Percentiles rank a stretch among this genome's conserved stretches.
These are phyloP conservation scores for Nemotelus nigrinus DNA, from an alignment of 2,888 invertebrate species.

Conservation along the genomic window DNA sequence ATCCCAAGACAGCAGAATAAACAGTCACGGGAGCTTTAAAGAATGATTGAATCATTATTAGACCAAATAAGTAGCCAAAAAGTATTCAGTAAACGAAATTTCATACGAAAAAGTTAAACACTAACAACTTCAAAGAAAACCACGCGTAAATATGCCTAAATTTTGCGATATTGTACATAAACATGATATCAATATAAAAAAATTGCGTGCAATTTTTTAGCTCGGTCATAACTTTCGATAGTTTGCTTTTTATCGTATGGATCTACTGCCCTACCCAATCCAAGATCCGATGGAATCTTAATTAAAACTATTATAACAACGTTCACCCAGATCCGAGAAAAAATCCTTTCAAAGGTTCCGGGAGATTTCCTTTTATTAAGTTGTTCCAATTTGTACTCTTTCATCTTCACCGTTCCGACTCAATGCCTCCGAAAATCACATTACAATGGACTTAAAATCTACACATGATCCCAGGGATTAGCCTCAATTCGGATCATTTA, in stretches of 20 bases:
- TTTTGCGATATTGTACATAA: too few relatives aligned
- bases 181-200: too few relatives aligned
- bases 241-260: conserved; percentile 10
- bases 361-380: conserved; percentile 32
- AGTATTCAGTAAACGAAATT: too few relatives aligned
- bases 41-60: too few relatives aligned
- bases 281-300: conserved; percentile 18
- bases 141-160: too few relatives aligned
- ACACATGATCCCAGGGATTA: conserved; percentile 37
- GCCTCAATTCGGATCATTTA: conserved; percentile 27
- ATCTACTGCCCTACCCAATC: neutral
- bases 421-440: conserved; percentile 39
- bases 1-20: too few relatives aligned
- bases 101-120: too few relatives aligned
- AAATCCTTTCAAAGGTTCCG: conserved; percentile 35
- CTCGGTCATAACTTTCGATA: neutral
- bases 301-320: conserved; percentile 26
- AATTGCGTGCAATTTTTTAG: too few relatives aligned
- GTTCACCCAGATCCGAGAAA: conserved; percentile 15
- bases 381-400: conserved; percentile 40
- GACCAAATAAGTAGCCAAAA: too few relatives aligned
- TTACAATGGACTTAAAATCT: conserved; percentile 31
- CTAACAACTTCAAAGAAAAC: too few relatives aligned
- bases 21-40: too few relatives aligned
- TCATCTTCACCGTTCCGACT: conserved; percentile 39